Percentiles rank a stretch among this genome's conserved stretches.
phyloP scores from a whole-genome alignment of 2,113 vertebrate genomes.

The Cepphus grylle region DNA sequence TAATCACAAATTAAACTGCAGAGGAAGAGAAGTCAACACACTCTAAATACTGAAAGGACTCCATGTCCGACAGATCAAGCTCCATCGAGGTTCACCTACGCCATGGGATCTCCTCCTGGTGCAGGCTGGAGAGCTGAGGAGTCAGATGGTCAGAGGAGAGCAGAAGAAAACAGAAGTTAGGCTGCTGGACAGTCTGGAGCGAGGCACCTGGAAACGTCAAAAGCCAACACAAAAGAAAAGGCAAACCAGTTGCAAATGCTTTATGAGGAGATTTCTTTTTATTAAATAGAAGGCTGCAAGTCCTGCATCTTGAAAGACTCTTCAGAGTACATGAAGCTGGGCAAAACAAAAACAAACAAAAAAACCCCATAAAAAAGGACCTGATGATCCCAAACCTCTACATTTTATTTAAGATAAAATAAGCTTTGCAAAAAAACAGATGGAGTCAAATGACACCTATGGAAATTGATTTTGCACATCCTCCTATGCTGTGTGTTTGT shows the following conservation, averaged over 20 bases:
- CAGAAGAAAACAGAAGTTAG: not conserved
- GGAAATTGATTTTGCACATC: not conserved
- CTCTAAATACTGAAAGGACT: not conserved
- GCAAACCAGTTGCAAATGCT: not conserved
- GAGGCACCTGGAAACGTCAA: not conserved
- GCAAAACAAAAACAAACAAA: not conserved
- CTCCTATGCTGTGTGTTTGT: not conserved
- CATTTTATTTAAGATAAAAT: not conserved
- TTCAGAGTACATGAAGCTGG: not conserved
- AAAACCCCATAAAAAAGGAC: not conserved
- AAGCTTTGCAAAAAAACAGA: not conserved
- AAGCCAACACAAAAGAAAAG: not conserved
- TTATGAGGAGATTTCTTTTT: not conserved
- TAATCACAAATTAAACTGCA: not conserved
- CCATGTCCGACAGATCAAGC: not conserved
- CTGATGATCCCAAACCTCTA: not conserved
- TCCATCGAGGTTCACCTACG: not conserved
- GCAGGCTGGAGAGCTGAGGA: not conserved
- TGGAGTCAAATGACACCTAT: not conserved
- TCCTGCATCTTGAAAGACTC: not conserved
- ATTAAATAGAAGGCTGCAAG: not conserved
- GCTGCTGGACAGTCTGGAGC: not conserved
- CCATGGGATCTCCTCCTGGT: not conserved
- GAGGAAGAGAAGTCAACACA: not conserved
- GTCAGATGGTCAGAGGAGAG: not conserved